phyloP scores from a whole-genome alignment of 2,113 vertebrate species.

The Hippocampus mohnikei region DNA sequence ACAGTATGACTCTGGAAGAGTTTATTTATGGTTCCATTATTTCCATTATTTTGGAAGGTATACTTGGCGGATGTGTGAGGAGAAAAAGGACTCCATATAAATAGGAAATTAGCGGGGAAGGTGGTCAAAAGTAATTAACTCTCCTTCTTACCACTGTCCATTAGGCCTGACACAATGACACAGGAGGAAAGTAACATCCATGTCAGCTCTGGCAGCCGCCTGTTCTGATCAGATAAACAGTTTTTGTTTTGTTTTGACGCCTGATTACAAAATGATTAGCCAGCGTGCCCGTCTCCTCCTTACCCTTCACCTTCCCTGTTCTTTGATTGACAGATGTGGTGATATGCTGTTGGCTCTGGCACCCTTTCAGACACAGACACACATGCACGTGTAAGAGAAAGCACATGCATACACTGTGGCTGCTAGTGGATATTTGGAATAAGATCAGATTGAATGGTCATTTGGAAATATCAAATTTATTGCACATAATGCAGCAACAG shows the following conservation, averaged over 20 bases:
- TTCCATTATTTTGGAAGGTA: conserved; percentile 24
- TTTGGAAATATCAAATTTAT: not conserved
- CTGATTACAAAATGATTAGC: conserved; percentile 89
- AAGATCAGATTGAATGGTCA: not conserved
- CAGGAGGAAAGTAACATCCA: conserved; percentile 79
- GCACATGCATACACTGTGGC: not conserved
- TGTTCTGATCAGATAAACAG: conserved; percentile 92
- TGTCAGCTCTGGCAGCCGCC: conserved; percentile 87
- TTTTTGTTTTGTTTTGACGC: conserved; percentile 78
- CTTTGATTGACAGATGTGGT: conserved; percentile 67
- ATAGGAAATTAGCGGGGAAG: conserved; percentile 89
- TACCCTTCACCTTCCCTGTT: conserved; percentile 65
- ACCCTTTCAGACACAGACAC: conserved; percentile 24
- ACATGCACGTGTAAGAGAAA: not conserved
- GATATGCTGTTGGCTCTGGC: conserved; percentile 54
- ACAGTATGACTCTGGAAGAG: too few relatives aligned
- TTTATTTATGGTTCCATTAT: too few relatives aligned
- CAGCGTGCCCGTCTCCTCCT: conserved; percentile 68
- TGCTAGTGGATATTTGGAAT: too few relatives aligned
- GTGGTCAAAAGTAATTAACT: conserved; percentile 97
- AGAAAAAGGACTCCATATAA: conserved; percentile 84
- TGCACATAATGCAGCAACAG: not conserved
- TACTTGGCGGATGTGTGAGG: conserved; percentile 79
- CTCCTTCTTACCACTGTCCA: conserved; percentile 82
- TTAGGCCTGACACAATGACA: conserved; percentile 91